Conservation (phyloP, 2,888 invertebrate genomes). For the Brachylomia viminalis region DNA sequence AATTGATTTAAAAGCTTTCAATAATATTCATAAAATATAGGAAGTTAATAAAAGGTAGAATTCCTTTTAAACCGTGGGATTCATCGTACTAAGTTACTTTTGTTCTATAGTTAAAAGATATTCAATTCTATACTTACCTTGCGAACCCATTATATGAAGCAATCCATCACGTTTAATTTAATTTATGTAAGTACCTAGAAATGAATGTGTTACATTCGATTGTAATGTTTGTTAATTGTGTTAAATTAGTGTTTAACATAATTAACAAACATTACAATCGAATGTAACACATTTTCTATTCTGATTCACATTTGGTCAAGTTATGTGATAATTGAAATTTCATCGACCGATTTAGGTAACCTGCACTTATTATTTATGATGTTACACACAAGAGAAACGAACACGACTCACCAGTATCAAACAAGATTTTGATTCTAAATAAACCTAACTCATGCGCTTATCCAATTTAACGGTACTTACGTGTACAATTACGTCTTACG, state of each 20-base stretch:
- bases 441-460: conserved; percentile 33
- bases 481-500: conserved; percentile 34
- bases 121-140: not conserved
- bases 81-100: not conserved
- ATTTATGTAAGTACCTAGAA: not conserved
- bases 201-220: too few species aligned
- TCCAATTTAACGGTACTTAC: conserved; percentile 36
- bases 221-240: too few species aligned
- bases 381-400: conserved; percentile 39
- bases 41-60: not conserved
- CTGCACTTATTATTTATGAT: conserved; percentile 34
- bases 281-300: conserved; percentile 62
- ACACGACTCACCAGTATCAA: conserved; percentile 30
- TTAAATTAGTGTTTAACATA: conserved; percentile 40
- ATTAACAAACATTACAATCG: conserved; percentile 46
- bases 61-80: not conserved
- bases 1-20: not conserved
- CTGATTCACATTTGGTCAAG: conserved; percentile 49
- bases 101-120: not conserved
- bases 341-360: conserved; percentile 60
- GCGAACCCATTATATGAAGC: conserved; percentile 1
- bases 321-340: conserved; percentile 62
- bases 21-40: not conserved
- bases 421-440: conserved; percentile 35
- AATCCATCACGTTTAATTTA: conserved; percentile 29